Conservation (phyloP, 1,140 invertebrate genomes). For the Drosophila pseudoobscura region DNA sequence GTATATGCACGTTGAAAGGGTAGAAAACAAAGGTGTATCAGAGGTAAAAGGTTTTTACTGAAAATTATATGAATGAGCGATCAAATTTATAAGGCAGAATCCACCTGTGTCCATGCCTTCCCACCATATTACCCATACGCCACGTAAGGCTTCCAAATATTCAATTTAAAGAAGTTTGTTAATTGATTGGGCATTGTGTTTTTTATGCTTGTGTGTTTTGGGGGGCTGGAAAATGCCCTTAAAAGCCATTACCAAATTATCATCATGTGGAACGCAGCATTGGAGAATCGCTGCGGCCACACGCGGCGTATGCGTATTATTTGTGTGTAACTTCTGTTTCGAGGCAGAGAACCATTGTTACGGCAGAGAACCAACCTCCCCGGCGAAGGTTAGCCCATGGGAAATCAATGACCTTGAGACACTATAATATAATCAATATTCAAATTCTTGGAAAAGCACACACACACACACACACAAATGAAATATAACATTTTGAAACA, state of each 20-base stretch:
- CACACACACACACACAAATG: constrained; percentile 19
- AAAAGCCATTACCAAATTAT: constrained; percentile 45
- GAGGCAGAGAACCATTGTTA: constrained; percentile 21
- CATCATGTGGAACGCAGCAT: constrained; percentile 26
- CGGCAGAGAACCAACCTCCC: constrained; percentile 8
- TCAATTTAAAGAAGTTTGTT: constrained; percentile 41
- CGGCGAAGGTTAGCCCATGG: constrained; percentile 29
- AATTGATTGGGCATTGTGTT: constrained; percentile 36
- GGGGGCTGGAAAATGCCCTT: constrained; percentile 22
- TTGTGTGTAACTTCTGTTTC: not conserved
- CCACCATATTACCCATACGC: constrained; percentile 29
- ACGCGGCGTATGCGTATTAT: constrained; percentile 45
- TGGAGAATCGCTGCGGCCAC: constrained; percentile 4
- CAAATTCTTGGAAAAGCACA: constrained; percentile 28
- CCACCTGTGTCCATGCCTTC: too few relatives aligned
- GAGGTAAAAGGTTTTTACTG: not conserved
- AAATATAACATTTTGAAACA: constrained; percentile 28
- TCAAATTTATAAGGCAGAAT: not conserved
- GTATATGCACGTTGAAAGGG: too few relatives aligned
- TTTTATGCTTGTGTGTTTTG: too few relatives aligned
- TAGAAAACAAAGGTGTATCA: too few relatives aligned
- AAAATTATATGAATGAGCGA: not conserved
- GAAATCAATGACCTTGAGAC: constrained; percentile 38
- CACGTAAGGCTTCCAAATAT: constrained; percentile 17
- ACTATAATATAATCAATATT: constrained; percentile 38